Conservation (phyloP, 2,888 invertebrate species). For the Cacoxenus indagator region DNA sequence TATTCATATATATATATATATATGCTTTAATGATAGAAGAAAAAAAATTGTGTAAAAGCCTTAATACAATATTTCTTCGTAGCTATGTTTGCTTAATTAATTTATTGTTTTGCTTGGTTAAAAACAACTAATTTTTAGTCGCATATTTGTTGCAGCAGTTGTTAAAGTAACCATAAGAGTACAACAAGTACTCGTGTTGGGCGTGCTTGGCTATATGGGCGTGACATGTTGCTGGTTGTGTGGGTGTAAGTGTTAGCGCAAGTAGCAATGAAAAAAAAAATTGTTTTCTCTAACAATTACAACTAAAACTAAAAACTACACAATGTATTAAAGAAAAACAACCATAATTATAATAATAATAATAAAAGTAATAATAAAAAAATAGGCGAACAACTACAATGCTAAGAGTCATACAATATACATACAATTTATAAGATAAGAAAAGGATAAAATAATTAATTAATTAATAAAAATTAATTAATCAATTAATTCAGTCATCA, state of each 20-base stretch:
- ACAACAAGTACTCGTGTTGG: not conserved
- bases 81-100: not conserved
- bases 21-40: not conserved
- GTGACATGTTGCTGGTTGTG: not conserved
- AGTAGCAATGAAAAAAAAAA: not conserved
- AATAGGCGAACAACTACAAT: not conserved
- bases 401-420: not conserved
- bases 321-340: not conserved
- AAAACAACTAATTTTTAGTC: not conserved
- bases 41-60: not conserved
- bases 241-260: conserved; percentile 11
- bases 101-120: not conserved
- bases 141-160: not conserved
- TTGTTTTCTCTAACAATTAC: not conserved
- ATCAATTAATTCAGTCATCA: conserved; percentile 70
- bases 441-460: not conserved
- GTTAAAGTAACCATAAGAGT: not conserved
- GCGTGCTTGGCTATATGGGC: not conserved
- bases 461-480: too few relatives aligned
- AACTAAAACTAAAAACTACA: not conserved
- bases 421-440: not conserved
- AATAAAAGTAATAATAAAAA: not conserved
- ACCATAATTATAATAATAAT: not conserved
- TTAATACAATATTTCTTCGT: not conserved
- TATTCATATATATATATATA: not conserved